Base-by-base conservation (phyloP, 53 echinoderm and acorn worm genomes). In the Zoroaster sp. region DNA sequence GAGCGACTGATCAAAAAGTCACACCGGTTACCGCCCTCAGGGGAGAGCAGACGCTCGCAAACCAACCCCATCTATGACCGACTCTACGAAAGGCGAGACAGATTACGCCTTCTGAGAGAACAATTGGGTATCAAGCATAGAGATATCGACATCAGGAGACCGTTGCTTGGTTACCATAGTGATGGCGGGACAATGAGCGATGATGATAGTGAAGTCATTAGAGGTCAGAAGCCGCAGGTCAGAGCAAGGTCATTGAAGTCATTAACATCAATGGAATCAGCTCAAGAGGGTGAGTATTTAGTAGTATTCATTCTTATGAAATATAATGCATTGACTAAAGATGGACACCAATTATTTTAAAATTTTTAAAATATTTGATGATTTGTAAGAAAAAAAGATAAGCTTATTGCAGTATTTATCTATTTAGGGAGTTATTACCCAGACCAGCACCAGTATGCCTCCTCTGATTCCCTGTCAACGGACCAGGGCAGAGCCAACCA, bases 351-450 rank as follows among this genome's bases (percentile, higher is more conserved):
- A n/a, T n/a, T n/a, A n/a, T n/a, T n/a, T n/a, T n/a, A n/a, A n/a
- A n/a, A n/a, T n/a, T n/a, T n/a, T n/a, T n/a, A n/a, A n/a, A n/a
- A n/a, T n/a, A n/a, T n/a, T n/a, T n/a, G n/a, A n/a, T n/a, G n/a
- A n/a, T n/a, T n/a, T n/a, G n/a, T n/a, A n/a, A n/a, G n/a, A n/a
- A n/a, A n/a, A n/a, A n/a, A n/a, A n/a, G n/a, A n/a, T n/a, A n/a
- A n/a, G n/a, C n/a, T n/a, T n/a, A n/a, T n/a, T n/a, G n/a, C n/a
- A 90, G 70, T 83, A 28, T 32, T 47, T 59, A 15, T 42, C 49
- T 73, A 3, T 74, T 35, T 69, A 97, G 97, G 97, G 80, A 97
- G 97, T 66, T 97, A 90, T 69, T 94, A 97, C 51, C 97, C 97
- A 28, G 95, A 93, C 91, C 93, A 90, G 86, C 92, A 91, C 52